Evolutionary conservation across 2,888 invertebrate species (phyloP).

Genomic region (Heliconius ethilla): DNA sequence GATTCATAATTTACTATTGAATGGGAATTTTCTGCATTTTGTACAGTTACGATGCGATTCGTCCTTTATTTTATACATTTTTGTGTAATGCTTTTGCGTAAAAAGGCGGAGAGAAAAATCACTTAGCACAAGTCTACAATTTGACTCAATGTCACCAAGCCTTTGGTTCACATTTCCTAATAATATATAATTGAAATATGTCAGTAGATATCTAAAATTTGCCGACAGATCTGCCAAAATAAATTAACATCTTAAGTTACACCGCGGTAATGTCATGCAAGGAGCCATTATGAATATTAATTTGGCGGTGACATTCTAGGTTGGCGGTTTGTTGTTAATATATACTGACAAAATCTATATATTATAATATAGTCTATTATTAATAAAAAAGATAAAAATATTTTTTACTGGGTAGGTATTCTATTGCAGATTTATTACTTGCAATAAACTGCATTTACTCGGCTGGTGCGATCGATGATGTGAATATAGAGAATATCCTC

Average conservation of each 20-base stretch:
- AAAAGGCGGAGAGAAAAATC: no score
- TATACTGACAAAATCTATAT: conserved; percentile 65
- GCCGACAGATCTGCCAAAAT: conserved; percentile 52
- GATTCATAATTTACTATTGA: no score
- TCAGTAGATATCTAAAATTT: conserved; percentile 30
- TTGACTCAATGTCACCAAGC: not conserved
- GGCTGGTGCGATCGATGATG: no score
- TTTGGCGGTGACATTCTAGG: conserved; percentile 68
- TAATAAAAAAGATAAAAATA: not conserved
- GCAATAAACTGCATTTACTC: no score
- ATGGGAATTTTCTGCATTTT: no score
- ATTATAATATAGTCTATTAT: not conserved
- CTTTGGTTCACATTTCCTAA: not conserved
- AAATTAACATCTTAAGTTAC: conserved; percentile 57
- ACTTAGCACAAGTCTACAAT: not conserved
- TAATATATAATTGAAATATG: not conserved
- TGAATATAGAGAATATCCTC: no score
- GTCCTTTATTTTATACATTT: not conserved
- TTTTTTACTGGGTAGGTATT: not conserved
- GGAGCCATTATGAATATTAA: conserved; percentile 73
- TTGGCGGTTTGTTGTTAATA: conserved; percentile 70
- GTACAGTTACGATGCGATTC: no score
- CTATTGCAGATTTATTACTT: no score
- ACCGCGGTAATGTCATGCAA: conserved; percentile 50
- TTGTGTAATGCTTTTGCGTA: not conserved